These are phyloP conservation scores for Linnaemya vulpina DNA, from an alignment of 2,888 invertebrate species.

Conservation along the genomic window DNA sequence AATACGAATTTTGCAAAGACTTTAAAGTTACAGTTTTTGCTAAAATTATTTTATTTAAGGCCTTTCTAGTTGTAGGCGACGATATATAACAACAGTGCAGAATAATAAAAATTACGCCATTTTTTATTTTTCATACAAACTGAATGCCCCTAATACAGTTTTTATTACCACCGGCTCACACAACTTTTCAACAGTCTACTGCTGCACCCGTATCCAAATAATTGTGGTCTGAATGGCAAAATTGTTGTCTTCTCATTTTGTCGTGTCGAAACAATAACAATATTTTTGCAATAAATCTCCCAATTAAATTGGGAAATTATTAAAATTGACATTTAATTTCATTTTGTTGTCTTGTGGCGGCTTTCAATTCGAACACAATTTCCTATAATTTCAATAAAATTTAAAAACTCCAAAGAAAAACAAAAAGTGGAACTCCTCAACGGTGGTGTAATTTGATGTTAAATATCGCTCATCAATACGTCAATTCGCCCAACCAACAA, in stretches of 20 bases:
- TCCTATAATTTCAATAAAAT: slow-evolving; percentile 12
- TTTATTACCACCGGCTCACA: not conserved
- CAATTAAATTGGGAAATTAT: slow-evolving; percentile 57
- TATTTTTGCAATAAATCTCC: slow-evolving; percentile 27
- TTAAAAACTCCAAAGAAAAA: slow-evolving; percentile 4
- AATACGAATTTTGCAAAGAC: too few species aligned
- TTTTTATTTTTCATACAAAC: not conserved
- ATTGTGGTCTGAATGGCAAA: slow-evolving; percentile 34
- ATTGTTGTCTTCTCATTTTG: slow-evolving; percentile 28
- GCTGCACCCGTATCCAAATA: not conserved
- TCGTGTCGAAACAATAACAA: slow-evolving; percentile 45
- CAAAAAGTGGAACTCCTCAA: slow-evolving; percentile 41
- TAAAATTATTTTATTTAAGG: too few species aligned
- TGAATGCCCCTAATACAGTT: slow-evolving; percentile 11
- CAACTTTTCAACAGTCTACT: slow-evolving; percentile 2
- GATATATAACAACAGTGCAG: too few species aligned
- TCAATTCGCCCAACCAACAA: slow-evolving; percentile 50
- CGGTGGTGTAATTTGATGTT: slow-evolving; percentile 51
- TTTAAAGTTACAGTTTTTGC: too few species aligned
- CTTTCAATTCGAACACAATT: slow-evolving; percentile 35
- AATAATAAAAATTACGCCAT: too few species aligned
- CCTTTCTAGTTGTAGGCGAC: too few species aligned
- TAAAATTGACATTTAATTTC: slow-evolving; percentile 51
- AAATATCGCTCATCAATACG: slow-evolving; percentile 56
- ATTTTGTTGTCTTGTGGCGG: slow-evolving; percentile 22